phyloP scores from a whole-genome alignment of 35 echinoderm and acorn worm genomes.

The Ophiothrix spiculata region DNA sequence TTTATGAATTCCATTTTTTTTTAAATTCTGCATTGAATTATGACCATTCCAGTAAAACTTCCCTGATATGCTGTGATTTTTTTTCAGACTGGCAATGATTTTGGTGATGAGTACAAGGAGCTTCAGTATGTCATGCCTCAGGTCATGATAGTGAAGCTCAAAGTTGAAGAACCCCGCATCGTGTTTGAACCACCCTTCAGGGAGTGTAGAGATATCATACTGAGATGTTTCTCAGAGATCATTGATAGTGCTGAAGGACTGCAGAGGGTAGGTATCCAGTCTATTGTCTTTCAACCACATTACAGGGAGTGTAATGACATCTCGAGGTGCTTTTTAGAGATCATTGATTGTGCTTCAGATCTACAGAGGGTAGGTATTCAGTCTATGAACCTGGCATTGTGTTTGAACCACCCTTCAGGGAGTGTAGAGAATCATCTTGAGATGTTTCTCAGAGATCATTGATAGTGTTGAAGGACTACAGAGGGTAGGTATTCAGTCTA shows the following conservation, averaged over 20 bases:
- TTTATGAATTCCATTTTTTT: too few species aligned
- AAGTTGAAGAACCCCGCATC: constrained; percentile 91
- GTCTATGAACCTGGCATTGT: constrained; percentile 89
- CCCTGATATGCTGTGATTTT: not conserved
- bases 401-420: constrained; percentile 91
- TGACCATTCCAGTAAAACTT: constrained; percentile 53
- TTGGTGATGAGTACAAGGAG: constrained; percentile 84
- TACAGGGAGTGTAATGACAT: too few species aligned
- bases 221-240: constrained; percentile 95
- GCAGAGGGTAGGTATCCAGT: too few species aligned
- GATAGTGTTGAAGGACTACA: too few species aligned
- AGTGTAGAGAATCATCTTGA: constrained; percentile 95
- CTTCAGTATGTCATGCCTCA: constrained; percentile 93
- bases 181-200: constrained; percentile 91
- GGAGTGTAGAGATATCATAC: constrained; percentile 95
- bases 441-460: constrained; percentile 96
- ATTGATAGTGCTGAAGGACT: too few species aligned
- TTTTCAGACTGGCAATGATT: constrained; percentile 83
- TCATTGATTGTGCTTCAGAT: constrained; percentile 62
- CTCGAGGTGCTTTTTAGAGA: too few species aligned
- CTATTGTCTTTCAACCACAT: too few species aligned
- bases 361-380: too few species aligned
- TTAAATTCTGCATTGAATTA: too few species aligned
- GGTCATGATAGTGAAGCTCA: constrained; percentile 95
- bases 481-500: too few species aligned